Conservation (phyloP, 2,888 invertebrate genomes). For the Corythucha ciliata region DNA sequence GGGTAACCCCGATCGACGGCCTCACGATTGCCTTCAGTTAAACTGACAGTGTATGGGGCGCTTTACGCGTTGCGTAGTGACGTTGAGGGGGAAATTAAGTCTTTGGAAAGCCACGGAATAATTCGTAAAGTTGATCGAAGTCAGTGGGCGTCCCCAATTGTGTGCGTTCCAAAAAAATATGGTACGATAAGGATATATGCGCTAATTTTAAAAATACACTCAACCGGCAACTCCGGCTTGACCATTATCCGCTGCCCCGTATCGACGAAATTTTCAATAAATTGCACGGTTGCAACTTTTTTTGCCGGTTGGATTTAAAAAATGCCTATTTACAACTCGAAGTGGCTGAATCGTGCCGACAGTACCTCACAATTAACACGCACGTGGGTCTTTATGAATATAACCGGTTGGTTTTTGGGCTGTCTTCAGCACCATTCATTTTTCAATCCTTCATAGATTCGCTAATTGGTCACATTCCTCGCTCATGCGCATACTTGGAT, state of each 20-base stretch:
- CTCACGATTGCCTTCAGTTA: no score
- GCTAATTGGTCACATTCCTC: not conserved
- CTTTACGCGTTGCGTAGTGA: conserved; percentile 15
- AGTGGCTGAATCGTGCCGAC: not conserved
- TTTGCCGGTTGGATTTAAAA: conserved; percentile 1
- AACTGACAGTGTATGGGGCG: no score
- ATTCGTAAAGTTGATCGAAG: conserved; percentile 19
- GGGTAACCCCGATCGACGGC: no score
- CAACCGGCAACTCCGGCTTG: conserved; percentile 14
- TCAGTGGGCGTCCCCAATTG: conserved; percentile 21
- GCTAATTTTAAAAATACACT: conserved; percentile 7
- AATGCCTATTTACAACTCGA: not conserved
- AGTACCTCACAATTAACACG: conserved; percentile 2
- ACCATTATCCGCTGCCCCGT: conserved; percentile 22
- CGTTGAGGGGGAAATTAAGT: conserved; percentile 20
- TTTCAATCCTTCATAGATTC: conserved; percentile 8
- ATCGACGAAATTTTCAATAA: conserved; percentile 16
- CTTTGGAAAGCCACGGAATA: conserved; percentile 16
- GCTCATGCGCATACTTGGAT: not conserved
- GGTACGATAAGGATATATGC: conserved; percentile 15
- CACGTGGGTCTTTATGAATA: conserved; percentile 5
- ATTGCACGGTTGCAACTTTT: conserved; percentile 13
- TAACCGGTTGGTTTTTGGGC: conserved; percentile 1
- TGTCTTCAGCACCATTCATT: conserved; percentile 1
- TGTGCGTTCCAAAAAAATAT: conserved; percentile 8